phyloP scores from a whole-genome alignment of 2,797 vertebrate genomes.

The Tokudaia tokunoshimensis region DNA sequence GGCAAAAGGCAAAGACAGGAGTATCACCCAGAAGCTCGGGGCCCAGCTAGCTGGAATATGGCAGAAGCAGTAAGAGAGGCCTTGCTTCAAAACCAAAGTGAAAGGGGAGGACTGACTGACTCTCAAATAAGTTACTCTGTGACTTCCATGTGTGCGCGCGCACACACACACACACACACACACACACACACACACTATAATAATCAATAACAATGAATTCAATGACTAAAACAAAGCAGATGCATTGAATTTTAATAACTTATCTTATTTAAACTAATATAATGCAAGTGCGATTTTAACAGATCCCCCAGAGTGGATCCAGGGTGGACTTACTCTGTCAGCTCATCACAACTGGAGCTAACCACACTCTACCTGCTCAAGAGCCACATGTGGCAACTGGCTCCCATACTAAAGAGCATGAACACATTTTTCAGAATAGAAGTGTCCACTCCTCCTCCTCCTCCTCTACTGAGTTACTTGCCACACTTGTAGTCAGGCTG shows the following conservation, averaged over 20 bases:
- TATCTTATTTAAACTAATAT: not conserved
- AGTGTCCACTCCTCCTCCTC: not conserved
- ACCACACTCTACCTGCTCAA: not conserved
- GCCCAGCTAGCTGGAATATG: not conserved
- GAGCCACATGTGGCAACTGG: not conserved
- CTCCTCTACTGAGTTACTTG: not conserved
- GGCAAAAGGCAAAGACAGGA: not conserved
- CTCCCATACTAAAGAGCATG: not conserved
- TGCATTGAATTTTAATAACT: not conserved
- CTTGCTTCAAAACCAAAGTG: not conserved
- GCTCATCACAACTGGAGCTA: not conserved
- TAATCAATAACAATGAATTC: not conserved
- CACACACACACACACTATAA: too few relatives aligned
- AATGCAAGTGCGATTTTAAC: constrained; percentile 45
- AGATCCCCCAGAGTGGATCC: not conserved
- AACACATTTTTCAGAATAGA: not conserved
- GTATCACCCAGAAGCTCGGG: not conserved
- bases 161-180: too few relatives aligned
- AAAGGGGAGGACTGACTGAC: not conserved
- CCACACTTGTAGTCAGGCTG: not conserved
- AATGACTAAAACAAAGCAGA: not conserved
- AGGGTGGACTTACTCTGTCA: not conserved
- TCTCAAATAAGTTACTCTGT: not conserved
- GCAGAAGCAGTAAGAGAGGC: not conserved
- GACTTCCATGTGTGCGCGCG: not conserved